Conservation (phyloP, 2,797 vertebrate genomes). For the Florisuga fusca region DNA sequence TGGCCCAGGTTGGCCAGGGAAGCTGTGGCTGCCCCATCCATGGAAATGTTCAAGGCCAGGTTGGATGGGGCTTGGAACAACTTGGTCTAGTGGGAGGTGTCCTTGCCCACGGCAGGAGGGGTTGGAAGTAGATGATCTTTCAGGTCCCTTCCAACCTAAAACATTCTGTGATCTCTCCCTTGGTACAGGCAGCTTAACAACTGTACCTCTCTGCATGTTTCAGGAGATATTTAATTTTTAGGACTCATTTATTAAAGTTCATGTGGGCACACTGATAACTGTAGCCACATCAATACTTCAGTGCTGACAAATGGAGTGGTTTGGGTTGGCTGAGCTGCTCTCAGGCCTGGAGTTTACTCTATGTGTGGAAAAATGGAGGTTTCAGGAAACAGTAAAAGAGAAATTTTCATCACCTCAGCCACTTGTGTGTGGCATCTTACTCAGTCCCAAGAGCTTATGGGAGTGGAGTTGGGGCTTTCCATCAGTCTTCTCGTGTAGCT, state of each 20-base stretch:
- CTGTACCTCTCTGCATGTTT: not conserved
- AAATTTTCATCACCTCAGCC: not conserved
- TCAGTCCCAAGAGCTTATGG: not conserved
- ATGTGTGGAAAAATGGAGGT: not conserved
- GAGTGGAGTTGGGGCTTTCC: not conserved
- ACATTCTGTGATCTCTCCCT: not conserved
- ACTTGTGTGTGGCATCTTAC: not conserved
- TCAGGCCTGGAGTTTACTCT: not conserved
- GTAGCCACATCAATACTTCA: not conserved
- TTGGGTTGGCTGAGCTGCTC: not conserved
- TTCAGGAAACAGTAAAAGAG: not conserved
- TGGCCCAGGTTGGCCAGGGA: no score
- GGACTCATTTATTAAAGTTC: not conserved
- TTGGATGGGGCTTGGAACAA: no score
- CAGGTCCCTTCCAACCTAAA: no score
- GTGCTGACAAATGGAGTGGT: not conserved
- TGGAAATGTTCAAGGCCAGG: no score
- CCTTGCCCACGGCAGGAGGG: no score
- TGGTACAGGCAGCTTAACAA: not conserved
- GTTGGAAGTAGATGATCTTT: no score
- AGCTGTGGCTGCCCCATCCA: no score
- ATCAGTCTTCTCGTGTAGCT: not conserved
- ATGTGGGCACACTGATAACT: not conserved
- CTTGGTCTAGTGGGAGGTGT: no score
- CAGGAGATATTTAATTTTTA: not conserved